These are phyloP conservation scores for Oreortyx pictus DNA, from an alignment of 2,797 vertebrate genomes.

Conservation along the genomic window DNA sequence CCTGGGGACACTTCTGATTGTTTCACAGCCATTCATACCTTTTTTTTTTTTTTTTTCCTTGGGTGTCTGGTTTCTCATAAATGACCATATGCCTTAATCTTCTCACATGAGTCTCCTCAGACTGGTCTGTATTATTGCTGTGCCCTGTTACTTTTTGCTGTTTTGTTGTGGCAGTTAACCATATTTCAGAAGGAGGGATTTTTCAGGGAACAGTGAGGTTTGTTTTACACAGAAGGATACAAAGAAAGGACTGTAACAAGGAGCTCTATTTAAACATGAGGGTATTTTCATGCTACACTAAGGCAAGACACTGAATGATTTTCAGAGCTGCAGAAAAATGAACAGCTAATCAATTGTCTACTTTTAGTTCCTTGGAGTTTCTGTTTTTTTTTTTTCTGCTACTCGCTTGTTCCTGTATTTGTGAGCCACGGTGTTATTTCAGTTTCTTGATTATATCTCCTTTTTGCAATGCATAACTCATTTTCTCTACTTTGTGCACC, in stretches of 20 bases:
- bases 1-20: neutral
- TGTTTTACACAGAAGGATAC: neutral
- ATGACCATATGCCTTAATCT: accelerated
- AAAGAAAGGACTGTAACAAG: neutral
- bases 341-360: neutral
- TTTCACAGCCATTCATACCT: neutral
- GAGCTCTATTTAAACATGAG: neutral
- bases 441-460: neutral
- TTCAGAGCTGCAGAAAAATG: neutral
- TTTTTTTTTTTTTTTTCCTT: neutral
- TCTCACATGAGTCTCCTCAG: neutral
- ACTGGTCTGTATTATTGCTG: neutral
- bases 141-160: neutral
- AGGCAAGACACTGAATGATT: neutral
- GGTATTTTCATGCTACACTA: neutral
- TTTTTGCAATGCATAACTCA: neutral
- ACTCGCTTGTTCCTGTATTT: neutral
- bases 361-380: neutral
- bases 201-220: neutral
- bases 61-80: neutral
- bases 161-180: neutral
- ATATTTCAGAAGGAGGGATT: neutral
- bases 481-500: neutral
- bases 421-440: neutral
- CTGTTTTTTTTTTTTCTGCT: neutral